Evolutionary conservation across 2,888 invertebrate genomes (phyloP).

Genomic region (Baccha elongata): DNA sequence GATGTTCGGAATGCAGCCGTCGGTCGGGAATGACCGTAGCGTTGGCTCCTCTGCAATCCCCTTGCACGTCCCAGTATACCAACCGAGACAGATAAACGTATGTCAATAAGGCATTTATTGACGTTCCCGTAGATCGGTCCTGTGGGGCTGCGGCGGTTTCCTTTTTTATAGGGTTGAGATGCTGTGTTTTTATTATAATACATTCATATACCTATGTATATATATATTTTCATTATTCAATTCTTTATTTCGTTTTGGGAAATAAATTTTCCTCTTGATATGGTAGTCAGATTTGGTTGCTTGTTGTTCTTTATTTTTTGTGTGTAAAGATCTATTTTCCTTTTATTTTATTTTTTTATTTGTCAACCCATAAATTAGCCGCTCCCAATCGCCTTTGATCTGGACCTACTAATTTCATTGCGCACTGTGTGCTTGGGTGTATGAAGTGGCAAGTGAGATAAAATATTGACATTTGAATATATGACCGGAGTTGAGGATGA

Average conservation of each 20-base stretch:
- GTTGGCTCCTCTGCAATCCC: slow-evolving; percentile 40
- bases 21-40: slow-evolving; percentile 60
- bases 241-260: slow-evolving; percentile 71
- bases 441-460: slow-evolving; percentile 70
- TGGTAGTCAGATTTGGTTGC: slow-evolving; percentile 73
- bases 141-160: slow-evolving; percentile 59
- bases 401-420: slow-evolving; percentile 72
- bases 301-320: slow-evolving; percentile 68
- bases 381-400: slow-evolving; percentile 72
- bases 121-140: slow-evolving; percentile 52
- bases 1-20: slow-evolving; percentile 38
- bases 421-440: slow-evolving; percentile 58
- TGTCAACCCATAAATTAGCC: slow-evolving; percentile 72
- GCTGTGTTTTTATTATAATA: no score
- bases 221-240: slow-evolving; percentile 33
- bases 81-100: slow-evolving; percentile 44
- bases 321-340: slow-evolving; percentile 66
- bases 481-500: no score
- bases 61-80: slow-evolving; percentile 6
- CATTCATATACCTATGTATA: no score
- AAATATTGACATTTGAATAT: slow-evolving; percentile 67
- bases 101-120: slow-evolving; percentile 72
- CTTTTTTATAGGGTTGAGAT: slow-evolving; percentile 60
- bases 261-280: slow-evolving; percentile 71
- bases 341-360: slow-evolving; percentile 57